Evolutionary conservation across 2,888 invertebrate genomes (phyloP).

Genomic region (Eudemis profundana): DNA sequence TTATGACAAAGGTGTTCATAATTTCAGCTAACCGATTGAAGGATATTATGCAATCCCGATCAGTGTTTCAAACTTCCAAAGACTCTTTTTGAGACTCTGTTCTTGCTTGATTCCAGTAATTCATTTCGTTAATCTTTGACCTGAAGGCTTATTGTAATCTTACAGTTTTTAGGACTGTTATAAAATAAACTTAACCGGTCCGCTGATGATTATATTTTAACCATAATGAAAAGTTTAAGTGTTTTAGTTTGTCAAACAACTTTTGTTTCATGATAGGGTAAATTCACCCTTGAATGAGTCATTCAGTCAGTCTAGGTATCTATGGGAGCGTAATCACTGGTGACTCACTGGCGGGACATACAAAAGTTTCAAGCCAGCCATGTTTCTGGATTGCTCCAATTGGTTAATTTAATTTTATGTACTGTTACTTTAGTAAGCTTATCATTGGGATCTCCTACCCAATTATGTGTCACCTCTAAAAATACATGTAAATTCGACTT

Average conservation of each 20-base stretch:
- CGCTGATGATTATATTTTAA: too few species aligned
- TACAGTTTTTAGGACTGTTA: too few species aligned
- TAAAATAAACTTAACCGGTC: too few species aligned
- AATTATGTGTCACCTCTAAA: constrained; percentile 7
- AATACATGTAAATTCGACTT: neutral
- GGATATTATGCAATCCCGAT: too few species aligned
- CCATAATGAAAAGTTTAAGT: too few species aligned
- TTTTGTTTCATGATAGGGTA: neutral
- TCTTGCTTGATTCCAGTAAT: neutral
- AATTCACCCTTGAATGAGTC: neutral
- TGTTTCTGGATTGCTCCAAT: constrained; percentile 10
- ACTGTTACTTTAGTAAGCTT: neutral
- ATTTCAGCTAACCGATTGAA: too few species aligned
- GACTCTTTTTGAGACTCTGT: neutral
- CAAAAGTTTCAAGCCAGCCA: constrained; percentile 1
- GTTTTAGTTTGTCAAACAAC: neutral
- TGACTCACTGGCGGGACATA: constrained; percentile 5
- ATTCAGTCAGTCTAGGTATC: neutral
- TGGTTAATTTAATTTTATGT: constrained; percentile 12
- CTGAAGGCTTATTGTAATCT: too few species aligned
- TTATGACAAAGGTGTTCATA: too few species aligned
- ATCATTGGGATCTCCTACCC: constrained; percentile 11
- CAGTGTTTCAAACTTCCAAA: too few species aligned
- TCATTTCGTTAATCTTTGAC: too few species aligned
- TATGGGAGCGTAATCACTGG: neutral